Evolutionary conservation across 2,888 invertebrate species (phyloP).

Genomic region (Drosophila tanythrix): DNA sequence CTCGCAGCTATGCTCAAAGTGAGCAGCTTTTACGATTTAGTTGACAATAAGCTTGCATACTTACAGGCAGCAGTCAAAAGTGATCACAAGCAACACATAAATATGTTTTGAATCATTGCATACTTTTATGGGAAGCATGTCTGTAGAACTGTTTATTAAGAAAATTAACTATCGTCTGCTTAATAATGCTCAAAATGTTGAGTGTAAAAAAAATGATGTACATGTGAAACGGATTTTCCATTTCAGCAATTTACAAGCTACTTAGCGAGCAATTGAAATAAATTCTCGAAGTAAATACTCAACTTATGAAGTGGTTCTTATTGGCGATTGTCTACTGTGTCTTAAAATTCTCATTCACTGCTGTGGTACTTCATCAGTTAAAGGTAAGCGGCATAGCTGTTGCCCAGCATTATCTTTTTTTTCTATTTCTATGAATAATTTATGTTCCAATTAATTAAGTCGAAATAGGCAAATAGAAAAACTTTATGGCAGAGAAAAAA

Average conservation of each 20-base stretch:
- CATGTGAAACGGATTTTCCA: background rate
- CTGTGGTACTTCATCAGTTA: conserved; percentile 15
- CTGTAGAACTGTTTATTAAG: background rate
- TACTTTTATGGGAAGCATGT: conserved; percentile 14
- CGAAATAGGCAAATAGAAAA: conserved; percentile 51
- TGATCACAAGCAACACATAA: accelerated
- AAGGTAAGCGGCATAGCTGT: conserved; percentile 27
- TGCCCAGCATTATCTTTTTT: conserved; percentile 43
- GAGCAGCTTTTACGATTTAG: background rate
- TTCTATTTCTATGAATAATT: conserved; percentile 57
- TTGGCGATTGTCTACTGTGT: conserved; percentile 19
- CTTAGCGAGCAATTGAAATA: background rate
- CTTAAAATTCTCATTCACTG: conserved; percentile 1
- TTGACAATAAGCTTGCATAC: conserved; percentile 12
- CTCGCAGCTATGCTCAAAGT: background rate
- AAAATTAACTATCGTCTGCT: background rate
- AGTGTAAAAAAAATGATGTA: background rate
- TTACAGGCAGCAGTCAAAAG: background rate
- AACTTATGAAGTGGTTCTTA: background rate
- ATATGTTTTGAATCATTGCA: conserved; percentile 1
- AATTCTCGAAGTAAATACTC: background rate
- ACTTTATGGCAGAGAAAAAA: conserved; percentile 2
- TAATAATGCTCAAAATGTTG: background rate
- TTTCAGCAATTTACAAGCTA: background rate
- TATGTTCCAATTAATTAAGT: conserved; percentile 73